A percentile compares a stretch with the other conserved stretches of the same genome.
Evolutionary conservation across 2,113 vertebrate species (phyloP).

Genomic region (Conger conger): DNA sequence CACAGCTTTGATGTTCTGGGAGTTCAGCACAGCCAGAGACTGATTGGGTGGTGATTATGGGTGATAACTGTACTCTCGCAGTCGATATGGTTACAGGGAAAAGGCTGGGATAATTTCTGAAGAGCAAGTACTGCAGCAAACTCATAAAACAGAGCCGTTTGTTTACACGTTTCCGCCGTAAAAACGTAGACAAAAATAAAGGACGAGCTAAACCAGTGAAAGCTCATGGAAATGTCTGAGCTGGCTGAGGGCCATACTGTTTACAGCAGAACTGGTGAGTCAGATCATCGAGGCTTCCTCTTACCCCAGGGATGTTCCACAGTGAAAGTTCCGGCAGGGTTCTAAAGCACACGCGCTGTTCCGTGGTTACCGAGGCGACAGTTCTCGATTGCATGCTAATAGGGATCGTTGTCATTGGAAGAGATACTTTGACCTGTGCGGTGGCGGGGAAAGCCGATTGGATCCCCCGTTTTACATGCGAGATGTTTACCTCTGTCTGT

Average conservation of each 20-base stretch:
- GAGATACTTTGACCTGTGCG: conserved; percentile 24
- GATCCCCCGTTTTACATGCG: conserved; percentile 7
- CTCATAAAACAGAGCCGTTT: not conserved
- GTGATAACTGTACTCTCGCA: not conserved
- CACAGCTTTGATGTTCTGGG: not conserved
- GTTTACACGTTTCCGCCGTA: conserved; percentile 31
- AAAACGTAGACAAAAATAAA: conserved; percentile 8
- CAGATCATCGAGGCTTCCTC: conserved; percentile 27
- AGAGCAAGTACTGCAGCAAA: not conserved
- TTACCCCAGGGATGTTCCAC: conserved; percentile 36
- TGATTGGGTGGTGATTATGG: not conserved
- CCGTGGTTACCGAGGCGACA: conserved; percentile 42
- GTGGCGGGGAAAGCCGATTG: not conserved
- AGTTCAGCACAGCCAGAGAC: not conserved
- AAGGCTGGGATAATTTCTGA: not conserved
- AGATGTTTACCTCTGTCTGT: conserved; percentile 31
- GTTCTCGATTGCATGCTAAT: conserved; percentile 25
- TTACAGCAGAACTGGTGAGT: conserved; percentile 29
- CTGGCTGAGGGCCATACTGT: conserved; percentile 16
- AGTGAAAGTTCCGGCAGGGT: conserved; percentile 51
- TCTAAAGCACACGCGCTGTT: conserved; percentile 51
- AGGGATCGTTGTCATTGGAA: conserved; percentile 28
- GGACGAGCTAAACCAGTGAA: conserved; percentile 25
- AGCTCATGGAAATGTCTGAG: conserved; percentile 24
- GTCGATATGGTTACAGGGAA: not conserved